Base-by-base conservation (phyloP, 2,113 vertebrate species). In the Murina feae region DNA sequence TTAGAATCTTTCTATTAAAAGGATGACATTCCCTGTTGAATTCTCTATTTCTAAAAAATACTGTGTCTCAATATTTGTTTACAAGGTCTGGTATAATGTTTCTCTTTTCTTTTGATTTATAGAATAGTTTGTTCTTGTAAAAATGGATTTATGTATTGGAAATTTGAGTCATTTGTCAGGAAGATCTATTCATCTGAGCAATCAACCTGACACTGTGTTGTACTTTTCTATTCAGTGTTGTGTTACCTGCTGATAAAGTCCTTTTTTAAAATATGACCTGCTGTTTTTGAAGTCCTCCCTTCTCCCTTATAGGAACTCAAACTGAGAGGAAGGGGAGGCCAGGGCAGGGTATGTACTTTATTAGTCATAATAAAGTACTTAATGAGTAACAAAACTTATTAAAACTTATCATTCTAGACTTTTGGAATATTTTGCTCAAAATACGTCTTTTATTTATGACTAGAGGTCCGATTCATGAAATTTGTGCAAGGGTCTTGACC, bases 121-220 rank as follows among this genome's bases (percentile, higher is more conserved):
- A 72, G 20, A 95, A 49, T n/a, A 85, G 30, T 78, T 58, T 58
- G 58, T 60, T 91, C 14, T 95, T 82, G 65, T 85, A 85, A 81
- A 78, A 83, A 89, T 90, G 30, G 18, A 76, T 69, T 91, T 80
- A 53, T 92, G 13, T 47, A 32, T 51, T 76, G 14, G 47, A 69
- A 37, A 78, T 93, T 83, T 92, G 74, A 88, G 84, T 85, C 42
- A 75, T 85, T 90, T 81, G 30, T 88, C 39, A 71, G 42, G 49
- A 89, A 91, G 37, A 37, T 32, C 44, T 58, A 32, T 65, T 66
- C 35, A 0, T 90, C 74, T 58, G 74, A 65, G 39, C 79, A 60
- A 25, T 85, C 89, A 91, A 0, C 83, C 75, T 71, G 4, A 49
- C 58, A 42, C 23, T 75, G 30, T 74, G 6, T 63, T 92, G 85